Base-by-base conservation (phyloP, 2,888 invertebrate species). In the Hirtodrosophila histrioides region DNA sequence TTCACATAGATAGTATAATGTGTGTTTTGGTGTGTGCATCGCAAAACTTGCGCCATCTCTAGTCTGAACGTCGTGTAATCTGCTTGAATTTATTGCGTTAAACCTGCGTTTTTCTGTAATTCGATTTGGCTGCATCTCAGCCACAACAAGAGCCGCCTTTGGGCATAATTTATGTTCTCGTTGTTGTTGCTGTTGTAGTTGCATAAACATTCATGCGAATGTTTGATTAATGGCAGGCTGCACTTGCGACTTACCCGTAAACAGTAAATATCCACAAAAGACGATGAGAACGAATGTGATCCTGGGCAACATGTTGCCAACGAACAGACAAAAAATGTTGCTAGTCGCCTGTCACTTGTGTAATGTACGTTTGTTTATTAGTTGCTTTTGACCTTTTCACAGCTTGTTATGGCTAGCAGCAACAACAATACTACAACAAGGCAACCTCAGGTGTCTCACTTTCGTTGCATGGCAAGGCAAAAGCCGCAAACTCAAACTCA, bases 231-330 rank as follows among this genome's bases (percentile, higher is more conserved):
- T 75, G 53, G 57, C 35, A 10, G 27, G 27, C 36, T 50, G 58
- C 57, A 63, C 60, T 57, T 61, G 68, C 61, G 60, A 79, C 91
- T 88, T 86, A 91, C 91, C 91, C 79, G 91, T 91, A 82, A 91
- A 90, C 75, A 91, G 86, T 63, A 91, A 90, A 89, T 82, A 82
- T 86, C 91, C 91, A 82, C 89, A 91, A 78, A 91, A 82, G 74
- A 91, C 83, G 75, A 91, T 77, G 69, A 90, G 73, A 77, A 91
- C 69, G 73, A 91, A 77, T 60, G 85, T 78, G 84, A 90, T 85
- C 82, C 91, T 91, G 41, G 88, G 89, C 84, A 91, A 72, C 91
- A 91, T 91, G 55, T 75, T 90, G 78, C 51, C 62, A 49, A 23
- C 51, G 46, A 35, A 4, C 17, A 10, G n/a, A n/a, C n/a, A n/a